A percentile compares a stretch with the other conserved stretches of the same genome.
Evolutionary conservation across 2,797 vertebrate genomes (phyloP).

Genomic region (Helicolenus hilgendorfi): DNA sequence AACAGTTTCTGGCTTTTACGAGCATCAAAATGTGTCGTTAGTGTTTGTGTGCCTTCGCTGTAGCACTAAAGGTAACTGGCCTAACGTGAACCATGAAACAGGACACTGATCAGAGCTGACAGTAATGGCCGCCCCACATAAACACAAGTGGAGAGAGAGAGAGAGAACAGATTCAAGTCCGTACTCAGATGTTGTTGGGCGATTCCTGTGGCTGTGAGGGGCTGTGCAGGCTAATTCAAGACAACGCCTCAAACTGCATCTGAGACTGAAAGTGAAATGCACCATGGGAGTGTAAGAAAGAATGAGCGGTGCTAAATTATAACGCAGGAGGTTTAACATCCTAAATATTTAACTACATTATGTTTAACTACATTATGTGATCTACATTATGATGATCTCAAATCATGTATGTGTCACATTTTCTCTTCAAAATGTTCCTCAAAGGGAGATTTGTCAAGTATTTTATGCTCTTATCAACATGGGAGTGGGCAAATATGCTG

Average conservation of each 20-base stretch:
- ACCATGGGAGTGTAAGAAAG: not conserved
- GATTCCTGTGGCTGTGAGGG: slow-evolving; percentile 10
- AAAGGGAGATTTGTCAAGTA: no score
- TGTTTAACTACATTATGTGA: not conserved
- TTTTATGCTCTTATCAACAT: no score
- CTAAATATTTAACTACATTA: not conserved
- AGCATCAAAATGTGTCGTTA: slow-evolving; percentile 1
- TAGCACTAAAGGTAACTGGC: not conserved
- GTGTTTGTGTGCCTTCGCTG: not conserved
- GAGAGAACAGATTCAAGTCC: slow-evolving; percentile 3
- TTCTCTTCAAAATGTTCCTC: no score
- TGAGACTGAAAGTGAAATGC: slow-evolving; percentile 2
- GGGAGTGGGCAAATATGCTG: no score
- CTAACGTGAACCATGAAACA: slow-evolving; percentile 9
- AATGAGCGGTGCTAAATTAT: not conserved
- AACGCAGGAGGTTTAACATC: not conserved
- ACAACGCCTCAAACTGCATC: not conserved
- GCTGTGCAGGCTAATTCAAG: not conserved
- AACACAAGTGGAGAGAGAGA: slow-evolving; percentile 32
- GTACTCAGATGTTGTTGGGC: not conserved
- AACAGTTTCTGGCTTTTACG: slow-evolving; percentile 17
- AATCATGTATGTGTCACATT: not conserved
- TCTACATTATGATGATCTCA: not conserved
- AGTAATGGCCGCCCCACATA: slow-evolving; percentile 28
- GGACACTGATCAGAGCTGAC: slow-evolving; percentile 39